phyloP scores from a whole-genome alignment of 1,140 invertebrate genomes.

The Metaphire vulgaris region DNA sequence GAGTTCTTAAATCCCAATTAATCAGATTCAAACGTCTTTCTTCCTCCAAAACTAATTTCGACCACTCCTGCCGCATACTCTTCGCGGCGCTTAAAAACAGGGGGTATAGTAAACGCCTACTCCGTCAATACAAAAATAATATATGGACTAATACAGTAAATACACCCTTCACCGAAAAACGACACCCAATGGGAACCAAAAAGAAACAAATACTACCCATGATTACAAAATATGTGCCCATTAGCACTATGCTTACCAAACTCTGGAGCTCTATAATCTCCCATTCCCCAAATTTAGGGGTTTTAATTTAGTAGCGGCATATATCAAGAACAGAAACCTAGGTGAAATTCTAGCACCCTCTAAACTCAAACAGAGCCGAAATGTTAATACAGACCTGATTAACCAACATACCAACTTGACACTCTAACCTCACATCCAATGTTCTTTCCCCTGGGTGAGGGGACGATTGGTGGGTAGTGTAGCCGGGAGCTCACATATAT shows the following conservation, averaged over 20 bases:
- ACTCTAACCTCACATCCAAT: neutral
- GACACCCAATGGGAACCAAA: neutral
- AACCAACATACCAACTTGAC: neutral
- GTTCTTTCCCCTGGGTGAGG: no score
- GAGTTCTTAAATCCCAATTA: conserved; percentile 18
- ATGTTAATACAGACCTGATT: no score
- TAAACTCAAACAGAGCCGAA: neutral
- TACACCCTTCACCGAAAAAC: neutral
- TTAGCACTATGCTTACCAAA: neutral
- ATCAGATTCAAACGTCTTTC: conserved; percentile 14
- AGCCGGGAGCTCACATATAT: no score
- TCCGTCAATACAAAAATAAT: neutral
- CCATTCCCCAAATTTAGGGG: neutral
- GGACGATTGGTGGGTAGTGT: no score
- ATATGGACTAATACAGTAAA: neutral
- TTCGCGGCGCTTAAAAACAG: neutral
- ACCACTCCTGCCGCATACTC: neutral
- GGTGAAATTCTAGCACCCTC: neutral
- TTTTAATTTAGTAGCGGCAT: neutral
- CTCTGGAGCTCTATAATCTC: neutral
- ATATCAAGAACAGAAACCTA: neutral
- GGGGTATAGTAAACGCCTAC: neutral
- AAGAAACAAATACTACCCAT: neutral
- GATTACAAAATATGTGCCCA: neutral
- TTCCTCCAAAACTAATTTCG: neutral